Percentiles rank a stretch among this genome's conserved stretches.
These are phyloP conservation scores for Synergus laeviventris DNA, from an alignment of 2,888 invertebrate species.

Conservation along the genomic window DNA sequence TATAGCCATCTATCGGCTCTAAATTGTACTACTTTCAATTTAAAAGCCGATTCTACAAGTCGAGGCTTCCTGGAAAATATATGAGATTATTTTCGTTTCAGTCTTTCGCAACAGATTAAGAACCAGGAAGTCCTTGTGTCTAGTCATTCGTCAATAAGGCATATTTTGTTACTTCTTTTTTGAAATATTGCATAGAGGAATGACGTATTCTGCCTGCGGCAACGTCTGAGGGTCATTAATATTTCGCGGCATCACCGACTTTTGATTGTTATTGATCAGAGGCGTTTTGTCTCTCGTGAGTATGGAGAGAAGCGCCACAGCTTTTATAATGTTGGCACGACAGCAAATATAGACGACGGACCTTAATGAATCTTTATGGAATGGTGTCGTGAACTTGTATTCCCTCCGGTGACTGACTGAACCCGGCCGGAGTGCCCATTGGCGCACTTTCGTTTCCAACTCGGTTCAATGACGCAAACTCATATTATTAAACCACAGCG, in stretches of 20 bases:
- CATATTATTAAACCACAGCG: neutral
- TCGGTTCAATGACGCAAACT: slow-evolving; percentile 32
- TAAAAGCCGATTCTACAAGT: neutral
- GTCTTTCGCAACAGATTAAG: neutral
- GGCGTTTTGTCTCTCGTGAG: slow-evolving; percentile 63
- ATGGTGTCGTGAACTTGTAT: slow-evolving; percentile 76
- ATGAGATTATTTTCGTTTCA: neutral
- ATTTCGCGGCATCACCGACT: slow-evolving; percentile 54
- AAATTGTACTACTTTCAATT: neutral
- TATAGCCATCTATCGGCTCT: neutral
- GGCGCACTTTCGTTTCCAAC: slow-evolving; percentile 61
- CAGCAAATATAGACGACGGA: slow-evolving; percentile 72
- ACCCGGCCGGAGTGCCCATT: slow-evolving; percentile 67
- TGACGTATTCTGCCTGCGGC: neutral
- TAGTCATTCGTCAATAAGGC: neutral
- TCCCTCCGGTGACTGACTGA: slow-evolving; percentile 75
- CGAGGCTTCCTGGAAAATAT: neutral
- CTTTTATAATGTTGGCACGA: slow-evolving; percentile 73
- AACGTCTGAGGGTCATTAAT: slow-evolving; percentile 50
- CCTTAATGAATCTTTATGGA: slow-evolving; percentile 76
- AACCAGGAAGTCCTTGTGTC: neutral
- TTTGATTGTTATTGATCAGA: slow-evolving; percentile 73
- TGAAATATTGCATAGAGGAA: neutral
- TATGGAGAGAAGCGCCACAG: slow-evolving; percentile 49
- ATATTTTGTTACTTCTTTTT: neutral